Base-by-base conservation (phyloP, 1,140 invertebrate species). In the Uloborus diversus region DNA sequence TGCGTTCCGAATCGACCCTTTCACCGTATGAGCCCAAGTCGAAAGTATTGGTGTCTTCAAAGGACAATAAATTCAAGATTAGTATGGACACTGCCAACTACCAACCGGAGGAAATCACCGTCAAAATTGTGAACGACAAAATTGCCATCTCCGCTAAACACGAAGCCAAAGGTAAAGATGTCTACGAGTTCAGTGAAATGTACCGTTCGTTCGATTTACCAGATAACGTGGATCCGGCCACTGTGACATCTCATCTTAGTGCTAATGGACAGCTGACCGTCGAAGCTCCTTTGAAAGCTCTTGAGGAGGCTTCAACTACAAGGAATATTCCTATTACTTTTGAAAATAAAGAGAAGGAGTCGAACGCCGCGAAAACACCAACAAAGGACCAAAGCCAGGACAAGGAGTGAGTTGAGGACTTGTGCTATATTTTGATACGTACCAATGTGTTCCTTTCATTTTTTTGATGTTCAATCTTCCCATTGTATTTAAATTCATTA, bases 101-200 rank as follows among this genome's bases (percentile, higher is more conserved):
- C 23, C 68, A 73, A 20, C 79, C 79, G 0, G 28, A 65, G 1
- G 66, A 71, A 27, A 71, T 81, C 20, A 56, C 23, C 1, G 69
- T 81, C 17, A 81, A 81, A 66, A 25, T 81, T 7, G 42, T 65
- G 17, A 61, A 71, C 9, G 66, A 81, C 23, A 65, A 65, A 37
- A 9, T 81, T 4, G 27, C 69, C 17, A 71, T 81, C n/a, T 42
- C 57, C 33, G 79, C 61, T n/a, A 81, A 73, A 23, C 69, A 76
- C 17, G 79, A 81, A 20, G 47, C 56, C 13, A 71, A 65, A 32
- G 25, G 14, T 9, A 53, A 81, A 17, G 79, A 64, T n/a, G 37
- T 56, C 25, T 81, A 81, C 28, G 70, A 73, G 23, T 73, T 42
- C 17, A 37, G 62, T 13, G 70, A 73, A 23, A 73, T 73, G 70